These are phyloP conservation scores for Automeris io DNA, from an alignment of 2,888 invertebrate genomes.

Conservation along the genomic window DNA sequence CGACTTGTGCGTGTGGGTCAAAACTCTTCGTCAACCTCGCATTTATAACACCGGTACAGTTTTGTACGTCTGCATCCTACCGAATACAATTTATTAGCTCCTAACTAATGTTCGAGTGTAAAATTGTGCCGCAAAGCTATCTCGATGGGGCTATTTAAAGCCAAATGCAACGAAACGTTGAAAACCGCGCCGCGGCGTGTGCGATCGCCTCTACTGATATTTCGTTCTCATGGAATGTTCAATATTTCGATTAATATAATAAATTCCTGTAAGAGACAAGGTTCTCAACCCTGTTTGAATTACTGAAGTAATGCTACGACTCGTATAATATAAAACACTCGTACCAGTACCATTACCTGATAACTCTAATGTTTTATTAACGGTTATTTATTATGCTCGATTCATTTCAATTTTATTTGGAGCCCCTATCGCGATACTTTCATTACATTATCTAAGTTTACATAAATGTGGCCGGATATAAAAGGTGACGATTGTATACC, in stretches of 20 bases:
- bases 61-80: slow-evolving; percentile 41
- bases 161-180: slow-evolving; percentile 36
- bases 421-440: slow-evolving; percentile 50
- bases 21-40: neutral
- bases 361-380: slow-evolving; percentile 36
- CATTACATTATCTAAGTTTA: slow-evolving; percentile 48
- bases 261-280: slow-evolving; percentile 54
- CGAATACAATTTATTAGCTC: slow-evolving; percentile 66
- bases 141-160: slow-evolving; percentile 53
- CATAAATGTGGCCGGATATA: slow-evolving; percentile 60
- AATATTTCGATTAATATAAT: slow-evolving; percentile 40
- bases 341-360: slow-evolving; percentile 45
- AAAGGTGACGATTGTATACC: slow-evolving; percentile 51
- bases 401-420: slow-evolving; percentile 40
- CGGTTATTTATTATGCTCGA: slow-evolving; percentile 46
- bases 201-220: slow-evolving; percentile 1
- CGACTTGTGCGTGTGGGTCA: neutral
- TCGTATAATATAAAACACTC: slow-evolving; percentile 55
- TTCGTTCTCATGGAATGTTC: slow-evolving; percentile 28
- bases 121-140: slow-evolving; percentile 70
- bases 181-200: slow-evolving; percentile 21
- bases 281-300: slow-evolving; percentile 52
- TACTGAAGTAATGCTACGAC: slow-evolving; percentile 40
- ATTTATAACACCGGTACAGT: neutral
- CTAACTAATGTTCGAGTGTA: slow-evolving; percentile 68